Conservation (phyloP, 2,113 vertebrate genomes). For the Empidonax alnorum region DNA sequence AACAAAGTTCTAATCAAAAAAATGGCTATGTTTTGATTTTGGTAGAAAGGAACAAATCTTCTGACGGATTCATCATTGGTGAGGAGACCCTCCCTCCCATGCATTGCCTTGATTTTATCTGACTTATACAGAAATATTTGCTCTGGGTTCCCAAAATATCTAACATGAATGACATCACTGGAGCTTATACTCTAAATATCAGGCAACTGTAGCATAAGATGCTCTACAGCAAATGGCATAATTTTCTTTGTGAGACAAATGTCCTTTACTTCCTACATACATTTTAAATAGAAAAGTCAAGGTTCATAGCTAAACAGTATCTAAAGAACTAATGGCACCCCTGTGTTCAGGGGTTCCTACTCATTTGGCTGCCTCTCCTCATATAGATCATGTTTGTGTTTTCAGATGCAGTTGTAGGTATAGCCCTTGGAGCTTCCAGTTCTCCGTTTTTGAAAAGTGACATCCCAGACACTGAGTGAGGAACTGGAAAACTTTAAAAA, state of each 20-base stretch:
- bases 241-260: not conserved
- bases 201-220: not conserved
- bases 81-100: not conserved
- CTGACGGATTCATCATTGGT: not conserved
- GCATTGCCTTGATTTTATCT: not conserved
- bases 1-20: not conserved
- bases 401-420: not conserved
- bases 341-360: not conserved
- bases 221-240: rapidly evolving
- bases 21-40: not conserved
- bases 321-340: not conserved
- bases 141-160: not conserved
- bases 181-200: not conserved
- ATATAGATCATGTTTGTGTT: not conserved
- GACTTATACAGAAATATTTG: not conserved
- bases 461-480: not conserved
- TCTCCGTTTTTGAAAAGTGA: not conserved
- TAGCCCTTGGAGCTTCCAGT: not conserved
- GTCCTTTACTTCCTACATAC: not conserved
- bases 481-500: not conserved
- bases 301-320: not conserved
- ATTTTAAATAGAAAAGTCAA: not conserved
- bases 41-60: not conserved
- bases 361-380: not conserved
- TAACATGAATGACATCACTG: not conserved